Evolutionary conservation across 2,888 invertebrate species (phyloP), one percentile per base, ranked within the genome.

Genomic region (Glomeris marginata): DNA sequence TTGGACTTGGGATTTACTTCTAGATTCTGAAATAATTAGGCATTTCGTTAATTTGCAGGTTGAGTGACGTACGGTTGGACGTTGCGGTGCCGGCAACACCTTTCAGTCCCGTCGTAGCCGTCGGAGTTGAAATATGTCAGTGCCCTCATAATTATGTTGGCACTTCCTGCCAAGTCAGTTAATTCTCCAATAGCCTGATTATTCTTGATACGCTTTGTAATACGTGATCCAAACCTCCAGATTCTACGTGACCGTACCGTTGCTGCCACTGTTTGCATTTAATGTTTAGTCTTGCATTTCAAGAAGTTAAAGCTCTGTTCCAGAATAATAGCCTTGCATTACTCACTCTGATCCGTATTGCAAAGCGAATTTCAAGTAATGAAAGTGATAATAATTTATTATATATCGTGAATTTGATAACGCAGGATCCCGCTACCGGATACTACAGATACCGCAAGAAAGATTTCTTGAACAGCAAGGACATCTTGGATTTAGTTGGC

Each of bases 91-190:
- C 79, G 3, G 60, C 59, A 3, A 54, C 58, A 2, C 52, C 52
- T 37, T 49, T 49, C 51, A 38, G 58, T 76, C 0, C 78, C 74
- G 54, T 77, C 77, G n/a, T 76, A 40, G 84, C 87, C 0, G 74
- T 75, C 33, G 84, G 88, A 0, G 80, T 94, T 2, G 94, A 94
- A 67, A 72, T 81, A 52, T 94, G 94, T 66, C 74, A 76, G 43
- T 94, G 94, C 62, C 84, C 88, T 0, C 69, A 72, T 1, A 75
- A 77, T 52, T 94, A 90, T 69, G 76, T 80, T 55, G 84, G 87
- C 0, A 75, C 80, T 0, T 95, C 94, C 0, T 97, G 97, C 66
- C 95, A 94, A 69, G 79, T 52, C 6, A 3, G 13, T 22, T 41
- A 13, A 13, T 41, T 41, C 16, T 10, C 8, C 16, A 41, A 41